Conservation (phyloP, 2,888 invertebrate species). For the Pristionchus arcanus region DNA sequence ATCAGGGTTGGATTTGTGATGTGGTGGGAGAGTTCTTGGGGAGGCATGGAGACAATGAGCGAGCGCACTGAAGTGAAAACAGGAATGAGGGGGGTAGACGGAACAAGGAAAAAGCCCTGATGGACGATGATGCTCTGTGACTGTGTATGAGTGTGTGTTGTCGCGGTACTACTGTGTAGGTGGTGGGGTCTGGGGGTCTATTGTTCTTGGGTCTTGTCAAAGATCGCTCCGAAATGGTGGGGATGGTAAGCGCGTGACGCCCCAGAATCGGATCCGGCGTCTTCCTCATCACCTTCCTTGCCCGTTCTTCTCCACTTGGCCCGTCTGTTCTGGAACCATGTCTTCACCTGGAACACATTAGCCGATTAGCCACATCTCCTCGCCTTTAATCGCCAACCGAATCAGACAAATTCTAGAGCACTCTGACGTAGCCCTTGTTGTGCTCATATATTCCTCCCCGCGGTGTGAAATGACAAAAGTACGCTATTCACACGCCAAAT, state of each 20-base stretch:
- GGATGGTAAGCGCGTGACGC: not conserved
- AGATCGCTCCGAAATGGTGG: conserved; percentile 17
- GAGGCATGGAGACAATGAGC: not conserved
- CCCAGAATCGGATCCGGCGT: conserved; percentile 54
- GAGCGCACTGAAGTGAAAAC: conserved; percentile 6
- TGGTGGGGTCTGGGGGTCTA: not conserved
- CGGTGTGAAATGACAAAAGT: not conserved
- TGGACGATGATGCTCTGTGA: not conserved
- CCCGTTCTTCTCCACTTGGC: conserved; percentile 96
- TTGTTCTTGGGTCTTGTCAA: not conserved
- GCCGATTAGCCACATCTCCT: not conserved
- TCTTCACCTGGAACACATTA: conserved; percentile 65
- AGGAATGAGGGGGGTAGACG: not conserved
- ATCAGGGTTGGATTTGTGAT: not conserved
- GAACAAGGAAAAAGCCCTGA: not conserved
- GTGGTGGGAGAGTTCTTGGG: not conserved
- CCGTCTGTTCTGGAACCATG: conserved; percentile 90
- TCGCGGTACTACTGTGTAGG: not conserved
- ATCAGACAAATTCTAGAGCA: not conserved
- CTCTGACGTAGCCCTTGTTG: not conserved
- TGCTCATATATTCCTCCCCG: not conserved
- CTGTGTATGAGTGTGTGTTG: not conserved
- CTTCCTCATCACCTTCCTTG: conserved; percentile 83
- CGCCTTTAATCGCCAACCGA: not conserved
- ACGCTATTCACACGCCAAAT: not conserved